Conservation (phyloP, 2,888 invertebrate genomes). For the Hyalella azteca region DNA sequence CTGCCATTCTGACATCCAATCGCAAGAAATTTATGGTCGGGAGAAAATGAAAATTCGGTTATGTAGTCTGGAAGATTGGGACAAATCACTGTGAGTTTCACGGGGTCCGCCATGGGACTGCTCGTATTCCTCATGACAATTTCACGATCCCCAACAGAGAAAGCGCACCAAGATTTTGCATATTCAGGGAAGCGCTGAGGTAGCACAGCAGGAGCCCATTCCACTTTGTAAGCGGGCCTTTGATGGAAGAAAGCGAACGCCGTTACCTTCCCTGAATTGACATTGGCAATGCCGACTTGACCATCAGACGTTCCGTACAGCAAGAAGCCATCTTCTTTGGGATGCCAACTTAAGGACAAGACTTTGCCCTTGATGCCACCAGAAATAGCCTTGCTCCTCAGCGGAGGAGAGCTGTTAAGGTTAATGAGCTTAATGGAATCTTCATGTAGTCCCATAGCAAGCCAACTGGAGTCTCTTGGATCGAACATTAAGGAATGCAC, state of each 20-base stretch:
- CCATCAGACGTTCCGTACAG: constrained; percentile 51
- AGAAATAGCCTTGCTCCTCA: constrained; percentile 31
- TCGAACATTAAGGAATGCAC: constrained; percentile 45
- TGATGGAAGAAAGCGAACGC: constrained; percentile 53
- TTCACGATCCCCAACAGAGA: constrained; percentile 53
- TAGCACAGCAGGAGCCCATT: constrained; percentile 50
- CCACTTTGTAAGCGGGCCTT: constrained; percentile 52
- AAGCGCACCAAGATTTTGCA: constrained; percentile 30
- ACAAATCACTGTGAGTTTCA: constrained; percentile 29
- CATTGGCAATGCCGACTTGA: constrained; percentile 50
- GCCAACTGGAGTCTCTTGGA: constrained; percentile 49
- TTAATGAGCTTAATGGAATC: constrained; percentile 47
- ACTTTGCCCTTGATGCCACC: constrained; percentile 55
- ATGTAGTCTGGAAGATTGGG: constrained; percentile 34
- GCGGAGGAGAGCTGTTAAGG: constrained; percentile 39
- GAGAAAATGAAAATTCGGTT: constrained; percentile 55
- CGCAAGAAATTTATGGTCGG: constrained; percentile 47
- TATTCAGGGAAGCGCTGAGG: constrained; percentile 38
- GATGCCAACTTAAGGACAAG: constrained; percentile 53
- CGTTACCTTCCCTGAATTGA: constrained; percentile 37
- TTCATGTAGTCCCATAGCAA: constrained; percentile 52
- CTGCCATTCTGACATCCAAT: constrained; percentile 52
- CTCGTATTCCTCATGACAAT: constrained; percentile 42
- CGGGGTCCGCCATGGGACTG: constrained; percentile 46
- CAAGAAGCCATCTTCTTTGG: constrained; percentile 45